These are phyloP conservation scores for Gymnoscopelus braueri DNA, from an alignment of 2,797 vertebrate species.

Conservation along the genomic window DNA sequence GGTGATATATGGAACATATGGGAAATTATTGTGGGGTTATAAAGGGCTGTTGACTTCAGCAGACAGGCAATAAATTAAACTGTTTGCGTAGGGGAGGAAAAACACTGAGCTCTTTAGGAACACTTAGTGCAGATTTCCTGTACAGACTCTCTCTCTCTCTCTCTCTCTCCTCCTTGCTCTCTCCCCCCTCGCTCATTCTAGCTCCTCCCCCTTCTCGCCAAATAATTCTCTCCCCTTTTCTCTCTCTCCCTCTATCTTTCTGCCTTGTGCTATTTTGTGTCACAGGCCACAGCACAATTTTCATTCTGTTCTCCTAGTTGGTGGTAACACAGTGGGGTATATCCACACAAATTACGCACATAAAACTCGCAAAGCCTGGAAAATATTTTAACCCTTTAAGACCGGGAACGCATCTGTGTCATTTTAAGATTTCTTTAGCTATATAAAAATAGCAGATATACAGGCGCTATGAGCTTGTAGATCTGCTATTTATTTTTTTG, in stretches of 20 bases:
- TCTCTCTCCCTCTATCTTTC: slow-evolving; percentile 51
- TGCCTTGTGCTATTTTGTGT: slow-evolving; percentile 55
- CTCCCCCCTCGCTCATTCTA: not conserved
- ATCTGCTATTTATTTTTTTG: too few species aligned
- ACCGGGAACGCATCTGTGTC: too few species aligned
- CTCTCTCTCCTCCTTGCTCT: slow-evolving; percentile 46
- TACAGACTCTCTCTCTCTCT: slow-evolving; percentile 58
- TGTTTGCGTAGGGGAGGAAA: slow-evolving; percentile 78
- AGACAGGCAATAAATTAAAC: slow-evolving; percentile 84
- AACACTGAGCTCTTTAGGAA: slow-evolving; percentile 77
- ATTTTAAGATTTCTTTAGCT: too few species aligned
- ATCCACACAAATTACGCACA: slow-evolving; percentile 83
- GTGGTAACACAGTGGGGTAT: slow-evolving; percentile 82
- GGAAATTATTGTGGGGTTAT: slow-evolving; percentile 83
- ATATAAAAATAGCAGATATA: too few species aligned
- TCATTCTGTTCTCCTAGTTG: slow-evolving; percentile 78
- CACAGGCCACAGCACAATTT: slow-evolving; percentile 69
- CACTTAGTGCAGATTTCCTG: slow-evolving; percentile 77
- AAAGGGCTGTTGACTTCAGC: slow-evolving; percentile 82
- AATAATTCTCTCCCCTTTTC: slow-evolving; percentile 33
- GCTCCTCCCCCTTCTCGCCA: slow-evolving; percentile 6
- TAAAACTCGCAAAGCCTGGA: slow-evolving; percentile 81
- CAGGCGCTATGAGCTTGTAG: too few species aligned
- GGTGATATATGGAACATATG: slow-evolving; percentile 84
- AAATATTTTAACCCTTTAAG: too few species aligned